A percentile compares a stretch with the other conserved stretches of the same genome.
Evolutionary conservation across 1,140 invertebrate genomes (phyloP).

Genomic region (Steinernema khuongi): DNA sequence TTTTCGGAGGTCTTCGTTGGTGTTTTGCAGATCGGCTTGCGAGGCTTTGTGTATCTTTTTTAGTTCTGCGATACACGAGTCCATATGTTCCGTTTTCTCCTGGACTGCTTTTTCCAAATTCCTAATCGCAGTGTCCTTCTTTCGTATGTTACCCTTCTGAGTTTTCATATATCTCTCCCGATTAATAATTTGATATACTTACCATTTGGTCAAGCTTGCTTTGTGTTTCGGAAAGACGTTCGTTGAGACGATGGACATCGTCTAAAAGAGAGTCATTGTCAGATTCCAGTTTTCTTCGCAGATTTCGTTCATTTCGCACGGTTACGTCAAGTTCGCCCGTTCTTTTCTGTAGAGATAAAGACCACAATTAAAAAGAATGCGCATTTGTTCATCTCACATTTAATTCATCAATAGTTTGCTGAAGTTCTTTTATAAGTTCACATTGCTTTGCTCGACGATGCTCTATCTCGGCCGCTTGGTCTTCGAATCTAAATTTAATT

Average conservation of each 20-base stretch:
- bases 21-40: background rate
- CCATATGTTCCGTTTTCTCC: background rate
- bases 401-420: constrained; percentile 1
- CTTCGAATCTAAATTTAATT: background rate
- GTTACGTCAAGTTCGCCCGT: background rate
- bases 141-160: background rate
- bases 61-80: background rate
- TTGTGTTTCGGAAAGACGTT: background rate
- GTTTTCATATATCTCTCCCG: background rate
- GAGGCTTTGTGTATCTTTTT: constrained; percentile 1
- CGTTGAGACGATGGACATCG: background rate
- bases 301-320: background rate
- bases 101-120: background rate
- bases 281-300: constrained; percentile 3
- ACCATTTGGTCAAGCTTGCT: background rate
- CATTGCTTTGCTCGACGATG: background rate
- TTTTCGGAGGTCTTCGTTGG: background rate
- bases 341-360: background rate
- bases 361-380: background rate
- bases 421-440: background rate
- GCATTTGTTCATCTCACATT: background rate
- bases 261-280: background rate
- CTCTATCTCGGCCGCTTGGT: background rate
- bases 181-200: background rate
- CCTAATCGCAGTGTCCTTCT: background rate